These are phyloP conservation scores for Cryptoblepharus egeriae DNA, from an alignment of 2,797 vertebrate genomes.

Conservation along the genomic window DNA sequence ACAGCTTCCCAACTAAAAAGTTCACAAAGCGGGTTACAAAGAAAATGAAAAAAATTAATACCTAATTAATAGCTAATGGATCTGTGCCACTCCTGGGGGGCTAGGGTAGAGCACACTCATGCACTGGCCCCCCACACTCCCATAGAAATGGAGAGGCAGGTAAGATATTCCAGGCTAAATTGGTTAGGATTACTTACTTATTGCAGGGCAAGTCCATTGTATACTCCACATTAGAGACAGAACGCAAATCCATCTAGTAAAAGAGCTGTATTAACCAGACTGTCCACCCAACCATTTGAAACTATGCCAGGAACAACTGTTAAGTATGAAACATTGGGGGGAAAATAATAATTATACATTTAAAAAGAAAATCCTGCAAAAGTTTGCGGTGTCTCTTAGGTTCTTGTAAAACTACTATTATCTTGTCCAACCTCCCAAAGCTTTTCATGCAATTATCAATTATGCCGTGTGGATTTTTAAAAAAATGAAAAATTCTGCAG, in stretches of 20 bases:
- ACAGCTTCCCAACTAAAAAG: no score
- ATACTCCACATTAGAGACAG: background rate
- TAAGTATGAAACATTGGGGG: slow-evolving; percentile 37
- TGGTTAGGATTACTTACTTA: background rate
- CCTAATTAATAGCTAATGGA: no score
- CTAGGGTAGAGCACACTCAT: no score
- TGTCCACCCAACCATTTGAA: slow-evolving; percentile 60
- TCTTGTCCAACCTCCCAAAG: slow-evolving; percentile 55
- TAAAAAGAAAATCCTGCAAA: slow-evolving; percentile 59
- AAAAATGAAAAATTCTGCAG: slow-evolving; percentile 19
- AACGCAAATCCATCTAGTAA: slow-evolving; percentile 39
- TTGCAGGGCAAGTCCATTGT: background rate
- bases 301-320: slow-evolving; percentile 54
- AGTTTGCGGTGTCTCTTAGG: slow-evolving; percentile 54
- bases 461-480: slow-evolving; percentile 54
- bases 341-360: slow-evolving; percentile 68
- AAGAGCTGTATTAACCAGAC: slow-evolving; percentile 47
- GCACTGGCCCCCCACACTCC: no score
- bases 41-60: no score
- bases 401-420: slow-evolving; percentile 63
- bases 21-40: no score
- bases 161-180: no score
- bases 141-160: no score
- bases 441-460: slow-evolving; percentile 59
- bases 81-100: no score